A percentile compares a stretch with the other conserved stretches of the same genome.
These are phyloP conservation scores for Schrankia costaestrigalis DNA, from an alignment of 2,888 invertebrate species.

Conservation along the genomic window DNA sequence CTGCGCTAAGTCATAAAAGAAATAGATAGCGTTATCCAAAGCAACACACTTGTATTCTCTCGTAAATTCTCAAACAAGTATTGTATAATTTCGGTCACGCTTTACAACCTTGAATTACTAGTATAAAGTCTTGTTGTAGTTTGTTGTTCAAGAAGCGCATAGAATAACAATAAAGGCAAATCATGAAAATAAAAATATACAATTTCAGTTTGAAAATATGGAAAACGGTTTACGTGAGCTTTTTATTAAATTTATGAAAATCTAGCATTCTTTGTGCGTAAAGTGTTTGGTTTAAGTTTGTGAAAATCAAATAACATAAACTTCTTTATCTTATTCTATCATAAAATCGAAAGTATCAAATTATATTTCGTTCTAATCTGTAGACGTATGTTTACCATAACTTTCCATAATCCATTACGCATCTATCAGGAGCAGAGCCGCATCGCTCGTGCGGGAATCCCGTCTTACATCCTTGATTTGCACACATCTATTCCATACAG, in stretches of 20 bases:
- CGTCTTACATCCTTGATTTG: slow-evolving; percentile 20
- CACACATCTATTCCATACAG: slow-evolving; percentile 17
- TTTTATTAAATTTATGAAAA: too few relatives aligned
- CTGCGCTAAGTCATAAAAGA: slow-evolving; percentile 25
- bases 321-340: too few relatives aligned
- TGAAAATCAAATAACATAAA: too few relatives aligned
- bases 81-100: slow-evolving; percentile 4
- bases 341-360: too few relatives aligned
- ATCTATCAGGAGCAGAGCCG: slow-evolving; percentile 23
- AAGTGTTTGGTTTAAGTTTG: too few relatives aligned
- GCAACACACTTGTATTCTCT: slow-evolving; percentile 14
- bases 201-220: too few relatives aligned
- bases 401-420: slow-evolving; percentile 30
- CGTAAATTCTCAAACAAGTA: slow-evolving; percentile 7
- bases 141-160: neutral
- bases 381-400: too few relatives aligned
- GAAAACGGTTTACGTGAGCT: too few relatives aligned
- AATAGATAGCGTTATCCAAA: slow-evolving; percentile 20
- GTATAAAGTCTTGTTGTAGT: slow-evolving; percentile 1
- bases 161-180: neutral
- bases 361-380: too few relatives aligned
- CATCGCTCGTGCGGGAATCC: slow-evolving; percentile 13
- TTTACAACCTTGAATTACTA: slow-evolving; percentile 4
- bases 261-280: too few relatives aligned
- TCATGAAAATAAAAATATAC: slow-evolving; percentile 1